Evolutionary conservation across 2,113 vertebrate genomes (phyloP), one percentile per base, ranked within the genome.

Genomic region (Lophochroa leadbeateri): DNA sequence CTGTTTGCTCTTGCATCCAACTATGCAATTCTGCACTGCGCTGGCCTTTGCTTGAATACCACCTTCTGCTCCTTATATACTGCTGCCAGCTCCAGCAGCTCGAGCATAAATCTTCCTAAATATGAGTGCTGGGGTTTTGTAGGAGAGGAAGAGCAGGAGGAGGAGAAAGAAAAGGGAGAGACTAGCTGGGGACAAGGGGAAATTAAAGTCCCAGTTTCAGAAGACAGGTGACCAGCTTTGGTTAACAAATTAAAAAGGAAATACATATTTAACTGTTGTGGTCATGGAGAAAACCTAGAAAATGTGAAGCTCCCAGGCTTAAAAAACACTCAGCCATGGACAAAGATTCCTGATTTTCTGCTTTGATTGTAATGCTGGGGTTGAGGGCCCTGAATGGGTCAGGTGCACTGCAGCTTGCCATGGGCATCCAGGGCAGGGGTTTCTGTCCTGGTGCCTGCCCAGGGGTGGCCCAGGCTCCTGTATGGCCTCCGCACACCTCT

Each of bases 31-130:
- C 82, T 79, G 57, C 4, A 0, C 55, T 86, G 24, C 1, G 7
- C 92, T 95, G 92, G 90, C 94, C 85, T 92, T 94, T 70, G 70
- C 46, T 95, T 0, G 47, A 83, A 88, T 83, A 92, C 64, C 85
- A 90, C 90, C 93, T 94, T 96, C 95, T 97, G 93, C 88, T 95
- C 76, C 88, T 67, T 72, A 74, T 65, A 64, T 57, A 81, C 21
- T 47, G 90, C 25, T 96, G 86, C 90, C 96, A 96, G 85, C 80
- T 92, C 64, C 9, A 13, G 82, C 85, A 95, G 33, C 88, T 93
- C 28, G 6, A 90, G 88, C 86, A 90, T 90, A 88, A 94, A 95
- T 84, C 88, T 90, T 60, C 69, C 79, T 68, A 44, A 88, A 92
- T 92, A 75, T 88, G 65, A 79, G 33, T 47, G 82, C 5, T 71